A percentile compares a stretch with the other conserved stretches of the same genome.
Conservation (phyloP, 2,113 vertebrate genomes). For the Asarcornis scutulata region DNA sequence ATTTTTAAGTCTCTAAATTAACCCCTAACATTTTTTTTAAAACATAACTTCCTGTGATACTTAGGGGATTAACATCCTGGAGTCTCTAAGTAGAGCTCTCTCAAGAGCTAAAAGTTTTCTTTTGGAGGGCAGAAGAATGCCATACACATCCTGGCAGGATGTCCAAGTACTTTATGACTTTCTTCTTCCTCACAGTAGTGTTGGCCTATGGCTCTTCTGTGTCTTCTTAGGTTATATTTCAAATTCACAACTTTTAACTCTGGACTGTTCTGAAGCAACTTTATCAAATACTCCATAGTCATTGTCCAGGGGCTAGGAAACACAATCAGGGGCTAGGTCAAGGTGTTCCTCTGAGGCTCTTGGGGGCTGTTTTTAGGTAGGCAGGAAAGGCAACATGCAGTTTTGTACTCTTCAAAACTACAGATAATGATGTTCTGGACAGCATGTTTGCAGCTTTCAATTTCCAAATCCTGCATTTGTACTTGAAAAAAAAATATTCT, state of each 20-base stretch:
- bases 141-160: not conserved
- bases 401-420: not conserved
- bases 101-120: not conserved
- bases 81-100: not conserved
- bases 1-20: not conserved
- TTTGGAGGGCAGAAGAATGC: not conserved
- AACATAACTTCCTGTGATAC: not conserved
- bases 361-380: not conserved
- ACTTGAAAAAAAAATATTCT: not conserved
- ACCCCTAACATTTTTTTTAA: not conserved
- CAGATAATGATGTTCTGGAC: not conserved
- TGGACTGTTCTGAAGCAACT: not conserved
- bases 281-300: not conserved
- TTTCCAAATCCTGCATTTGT: not conserved
- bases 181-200: not conserved
- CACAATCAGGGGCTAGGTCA: not conserved
- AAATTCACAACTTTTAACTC: not conserved
- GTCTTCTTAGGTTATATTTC: not conserved
- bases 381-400: not conserved
- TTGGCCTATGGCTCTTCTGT: not conserved
- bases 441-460: not conserved
- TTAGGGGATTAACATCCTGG: not conserved
- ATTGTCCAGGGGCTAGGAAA: not conserved
- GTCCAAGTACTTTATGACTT: not conserved
- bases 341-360: not conserved